Percentiles rank a stretch among this genome's conserved stretches.
phyloP scores from a whole-genome alignment of 2,888 invertebrate genomes.

The Drosophila mimetica region DNA sequence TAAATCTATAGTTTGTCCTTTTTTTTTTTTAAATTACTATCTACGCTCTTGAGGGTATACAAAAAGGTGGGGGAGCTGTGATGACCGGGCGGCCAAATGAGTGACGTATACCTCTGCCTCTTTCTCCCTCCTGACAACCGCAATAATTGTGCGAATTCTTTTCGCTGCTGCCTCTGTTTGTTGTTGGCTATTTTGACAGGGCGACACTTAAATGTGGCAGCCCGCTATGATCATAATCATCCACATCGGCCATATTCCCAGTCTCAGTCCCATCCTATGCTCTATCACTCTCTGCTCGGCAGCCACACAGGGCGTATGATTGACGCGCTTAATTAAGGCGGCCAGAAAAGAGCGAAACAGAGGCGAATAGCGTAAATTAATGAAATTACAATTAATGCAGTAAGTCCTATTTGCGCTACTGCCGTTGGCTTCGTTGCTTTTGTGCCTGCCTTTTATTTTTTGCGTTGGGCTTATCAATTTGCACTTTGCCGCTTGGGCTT shows the following conservation, averaged over 20 bases:
- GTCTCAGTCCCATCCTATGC: constrained; percentile 13
- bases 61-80: neutral
- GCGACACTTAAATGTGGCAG: constrained; percentile 72
- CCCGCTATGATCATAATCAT: constrained; percentile 38
- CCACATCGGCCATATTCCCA: constrained; percentile 10
- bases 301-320: constrained; percentile 68
- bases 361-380: constrained; percentile 60
- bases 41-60: neutral
- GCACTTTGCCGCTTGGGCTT: constrained; percentile 29
- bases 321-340: constrained; percentile 68
- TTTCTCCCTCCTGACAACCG: constrained; percentile 53
- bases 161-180: constrained; percentile 10
- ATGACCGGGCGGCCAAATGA: constrained; percentile 63
- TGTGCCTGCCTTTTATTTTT: neutral
- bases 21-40: neutral
- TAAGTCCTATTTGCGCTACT: constrained; percentile 32
- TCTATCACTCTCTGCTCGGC: constrained; percentile 32
- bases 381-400: constrained; percentile 75
- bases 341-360: constrained; percentile 22
- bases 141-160: constrained; percentile 71
- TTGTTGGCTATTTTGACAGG: constrained; percentile 59
- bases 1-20: neutral
- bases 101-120: constrained; percentile 47
- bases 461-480: constrained; percentile 21
- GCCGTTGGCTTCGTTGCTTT: constrained; percentile 8